These are phyloP conservation scores for Coryphaenoides rupestris DNA, from an alignment of 2,113 vertebrate genomes.

Conservation along the genomic window DNA sequence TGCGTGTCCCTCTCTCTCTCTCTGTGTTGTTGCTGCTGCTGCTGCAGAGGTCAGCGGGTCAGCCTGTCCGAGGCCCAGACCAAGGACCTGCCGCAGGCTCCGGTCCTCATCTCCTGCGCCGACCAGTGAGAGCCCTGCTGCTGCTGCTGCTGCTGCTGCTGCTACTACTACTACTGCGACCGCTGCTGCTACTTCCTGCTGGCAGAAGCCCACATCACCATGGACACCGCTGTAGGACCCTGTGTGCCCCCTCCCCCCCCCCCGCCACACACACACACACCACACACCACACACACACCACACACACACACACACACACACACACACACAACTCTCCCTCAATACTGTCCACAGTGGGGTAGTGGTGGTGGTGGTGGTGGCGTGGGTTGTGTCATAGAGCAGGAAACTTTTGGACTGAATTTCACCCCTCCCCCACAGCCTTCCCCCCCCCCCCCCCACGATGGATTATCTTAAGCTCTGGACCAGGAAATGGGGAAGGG, in stretches of 20 bases:
- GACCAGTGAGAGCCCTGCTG: slow-evolving; percentile 84
- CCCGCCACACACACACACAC: too few relatives aligned
- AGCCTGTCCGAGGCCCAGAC: slow-evolving; percentile 86
- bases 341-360: slow-evolving; percentile 57
- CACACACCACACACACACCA: too few relatives aligned
- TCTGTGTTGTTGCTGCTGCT: slow-evolving; percentile 8
- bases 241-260: too few relatives aligned
- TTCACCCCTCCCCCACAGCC: slow-evolving; percentile 32
- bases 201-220: slow-evolving; percentile 33
- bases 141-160: slow-evolving; percentile 51
- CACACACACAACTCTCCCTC: slow-evolving; percentile 63
- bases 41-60: slow-evolving; percentile 86
- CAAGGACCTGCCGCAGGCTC: slow-evolving; percentile 92
- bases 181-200: slow-evolving; percentile 12
- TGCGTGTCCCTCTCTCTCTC: background rate
- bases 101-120: slow-evolving; percentile 96
- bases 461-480: slow-evolving; percentile 71
- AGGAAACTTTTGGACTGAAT: slow-evolving; percentile 56
- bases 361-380: slow-evolving; percentile 20
- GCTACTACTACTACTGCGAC: background rate
- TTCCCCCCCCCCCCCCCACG: slow-evolving; percentile 47
- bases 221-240: slow-evolving; percentile 29
- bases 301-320: too few relatives aligned
- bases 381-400: slow-evolving; percentile 38
- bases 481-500: slow-evolving; percentile 10